These are phyloP conservation scores for Atta texana DNA, from an alignment of 1,140 invertebrate genomes.

Conservation along the genomic window DNA sequence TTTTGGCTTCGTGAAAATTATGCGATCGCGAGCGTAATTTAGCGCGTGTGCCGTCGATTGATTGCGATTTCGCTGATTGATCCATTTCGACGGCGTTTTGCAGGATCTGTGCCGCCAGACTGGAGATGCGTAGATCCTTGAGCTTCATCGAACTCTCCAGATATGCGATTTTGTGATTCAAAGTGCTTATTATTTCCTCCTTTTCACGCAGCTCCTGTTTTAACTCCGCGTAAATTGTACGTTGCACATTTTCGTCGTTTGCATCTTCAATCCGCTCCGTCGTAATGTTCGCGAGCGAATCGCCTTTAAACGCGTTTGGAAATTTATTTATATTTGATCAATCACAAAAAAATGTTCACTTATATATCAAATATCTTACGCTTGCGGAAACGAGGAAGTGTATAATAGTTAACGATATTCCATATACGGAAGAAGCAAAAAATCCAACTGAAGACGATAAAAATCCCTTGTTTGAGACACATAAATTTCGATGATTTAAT, in stretches of 20 bases:
- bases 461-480: not conserved
- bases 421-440: conserved; percentile 27
- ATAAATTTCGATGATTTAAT: conserved; percentile 7
- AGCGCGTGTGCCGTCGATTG: not conserved
- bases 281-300: not conserved
- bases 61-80: conserved; percentile 45
- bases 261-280: not conserved
- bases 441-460: conserved; percentile 33
- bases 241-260: conserved; percentile 83
- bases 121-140: conserved; percentile 86
- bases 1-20: conserved; percentile 29
- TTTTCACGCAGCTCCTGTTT: conserved; percentile 81
- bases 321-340: not conserved
- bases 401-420: conserved; percentile 32
- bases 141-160: conserved; percentile 86
- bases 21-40: conserved; percentile 46
- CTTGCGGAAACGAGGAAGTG: not conserved
- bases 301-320: conserved; percentile 1
- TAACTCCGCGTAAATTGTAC: conserved; percentile 82
- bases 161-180: conserved; percentile 84
- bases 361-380: conserved; percentile 51
- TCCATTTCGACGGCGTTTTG: conserved; percentile 61
- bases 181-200: conserved; percentile 79
- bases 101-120: conserved; percentile 78
- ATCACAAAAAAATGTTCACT: conserved; percentile 7